Base-by-base conservation (phyloP, 2,797 vertebrate genomes). In the Oophaga sylvatica region DNA sequence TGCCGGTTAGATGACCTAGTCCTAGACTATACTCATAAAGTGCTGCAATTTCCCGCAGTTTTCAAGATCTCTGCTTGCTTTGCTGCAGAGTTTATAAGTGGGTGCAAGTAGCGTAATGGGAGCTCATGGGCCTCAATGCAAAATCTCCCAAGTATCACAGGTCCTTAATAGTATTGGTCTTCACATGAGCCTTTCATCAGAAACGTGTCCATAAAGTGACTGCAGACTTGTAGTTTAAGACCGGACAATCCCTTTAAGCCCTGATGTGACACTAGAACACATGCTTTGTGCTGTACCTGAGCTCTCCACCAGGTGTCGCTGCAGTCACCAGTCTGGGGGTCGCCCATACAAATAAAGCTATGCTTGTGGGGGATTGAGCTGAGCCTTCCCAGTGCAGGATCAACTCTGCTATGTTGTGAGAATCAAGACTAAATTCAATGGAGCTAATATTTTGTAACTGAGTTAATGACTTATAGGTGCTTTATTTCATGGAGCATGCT, bases 231-330 rank as follows among this genome's bases (percentile, higher is more conserved):
- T 41, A 41, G 35, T 41, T 2, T 41, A 41, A 41, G 35, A 4
- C 35, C 3, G 35, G 35, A 41, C 35, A 41, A 41, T 41, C 35
- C 35, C 35, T 35, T 35, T 35, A 35, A 35, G 4, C 35, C 35
- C 35, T 41, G 3, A 41, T 41, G 35, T 41, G 35, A 41, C 0
- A 41, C 35, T 41, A 5, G 35, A 3, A 41, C 3, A 2, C 5
- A 41, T 16, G 1, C 71, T 73, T 22, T 12, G 48, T 65, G 79
- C 79, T 35, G 79, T 80, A 45, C 19, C 35, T 35, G n/a, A 65
- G 26, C 12, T 45, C 20, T 65, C 79, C 79, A 81, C 79, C 63
- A 65, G 79, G 60, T 56, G 79, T 63, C 79, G 11, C 79, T 22
- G 2, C 19, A 45, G 22, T n/a, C 65, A 29, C n/a, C 26, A n/a